Conservation (phyloP, 2,113 vertebrate genomes). For the Circaetus gallicus region DNA sequence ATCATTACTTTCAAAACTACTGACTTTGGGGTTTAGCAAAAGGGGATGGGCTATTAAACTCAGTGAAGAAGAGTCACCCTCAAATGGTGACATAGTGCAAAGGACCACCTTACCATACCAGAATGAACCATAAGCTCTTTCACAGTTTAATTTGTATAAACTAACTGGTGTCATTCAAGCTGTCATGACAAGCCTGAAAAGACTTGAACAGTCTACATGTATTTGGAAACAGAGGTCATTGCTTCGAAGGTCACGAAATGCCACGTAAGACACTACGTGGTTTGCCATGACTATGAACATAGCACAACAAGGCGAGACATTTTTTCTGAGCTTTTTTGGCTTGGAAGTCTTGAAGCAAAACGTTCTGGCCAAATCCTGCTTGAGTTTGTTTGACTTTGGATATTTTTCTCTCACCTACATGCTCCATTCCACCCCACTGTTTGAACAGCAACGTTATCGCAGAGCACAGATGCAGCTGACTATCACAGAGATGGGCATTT, state of each 20-base stretch:
- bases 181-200: neutral
- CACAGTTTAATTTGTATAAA: neutral
- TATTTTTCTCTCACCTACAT: neutral
- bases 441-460: neutral
- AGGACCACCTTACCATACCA: neutral
- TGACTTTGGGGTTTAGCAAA: neutral
- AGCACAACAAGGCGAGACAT: fast-evolving
- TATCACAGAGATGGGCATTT: neutral
- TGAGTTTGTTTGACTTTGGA: neutral
- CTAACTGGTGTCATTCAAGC: neutral
- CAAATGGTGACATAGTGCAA: neutral
- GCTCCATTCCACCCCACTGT: neutral
- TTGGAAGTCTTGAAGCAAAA: neutral
- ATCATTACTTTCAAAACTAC: neutral
- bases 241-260: neutral
- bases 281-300: neutral
- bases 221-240: neutral
- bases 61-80: neutral
- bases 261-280: fast-evolving
- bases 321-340: neutral
- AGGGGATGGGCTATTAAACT: neutral
- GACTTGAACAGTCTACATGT: neutral
- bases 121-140: neutral
- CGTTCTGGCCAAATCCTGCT: neutral
- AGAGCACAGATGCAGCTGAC: neutral